phyloP scores from a whole-genome alignment of 2,888 invertebrate genomes.

The Nemotelus nigrinus region DNA sequence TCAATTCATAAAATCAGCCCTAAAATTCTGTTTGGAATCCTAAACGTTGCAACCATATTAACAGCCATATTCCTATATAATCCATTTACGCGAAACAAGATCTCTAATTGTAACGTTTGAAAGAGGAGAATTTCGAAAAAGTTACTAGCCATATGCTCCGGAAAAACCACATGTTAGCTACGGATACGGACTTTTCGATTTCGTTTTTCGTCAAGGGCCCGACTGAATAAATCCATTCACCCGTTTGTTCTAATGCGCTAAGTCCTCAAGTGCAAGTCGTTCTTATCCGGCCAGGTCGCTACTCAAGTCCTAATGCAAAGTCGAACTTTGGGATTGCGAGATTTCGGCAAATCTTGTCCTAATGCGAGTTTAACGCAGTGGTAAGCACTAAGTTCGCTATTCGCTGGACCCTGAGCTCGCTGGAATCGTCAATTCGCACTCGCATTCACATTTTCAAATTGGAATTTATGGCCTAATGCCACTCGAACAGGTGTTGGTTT shows the following conservation, averaged over 20 bases:
- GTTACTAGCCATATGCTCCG: conserved; percentile 60
- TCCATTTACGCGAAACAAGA: conserved; percentile 40
- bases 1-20: too few species aligned
- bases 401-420: conserved; percentile 45
- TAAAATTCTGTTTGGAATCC: conserved; percentile 1
- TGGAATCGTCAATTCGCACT: conserved; percentile 27
- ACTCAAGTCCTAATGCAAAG: conserved; percentile 16
- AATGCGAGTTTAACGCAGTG: conserved; percentile 50
- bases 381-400: conserved; percentile 44
- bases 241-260: conserved; percentile 16
- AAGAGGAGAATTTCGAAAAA: conserved; percentile 37
- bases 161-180: conserved; percentile 66
- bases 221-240: not conserved
- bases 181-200: conserved; percentile 62
- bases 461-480: conserved; percentile 53
- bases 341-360: conserved; percentile 42
- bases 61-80: conserved; percentile 16
- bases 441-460: conserved; percentile 37
- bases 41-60: conserved; percentile 20
- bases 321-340: conserved; percentile 26
- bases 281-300: not conserved
- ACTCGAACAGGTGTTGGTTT: conserved; percentile 57
- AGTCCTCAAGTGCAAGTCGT: conserved; percentile 31
- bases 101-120: conserved; percentile 38
- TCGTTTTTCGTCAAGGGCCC: conserved; percentile 3